phyloP scores from a whole-genome alignment of 2,113 vertebrate genomes.

The Hydrochoerus hydrochaeris region DNA sequence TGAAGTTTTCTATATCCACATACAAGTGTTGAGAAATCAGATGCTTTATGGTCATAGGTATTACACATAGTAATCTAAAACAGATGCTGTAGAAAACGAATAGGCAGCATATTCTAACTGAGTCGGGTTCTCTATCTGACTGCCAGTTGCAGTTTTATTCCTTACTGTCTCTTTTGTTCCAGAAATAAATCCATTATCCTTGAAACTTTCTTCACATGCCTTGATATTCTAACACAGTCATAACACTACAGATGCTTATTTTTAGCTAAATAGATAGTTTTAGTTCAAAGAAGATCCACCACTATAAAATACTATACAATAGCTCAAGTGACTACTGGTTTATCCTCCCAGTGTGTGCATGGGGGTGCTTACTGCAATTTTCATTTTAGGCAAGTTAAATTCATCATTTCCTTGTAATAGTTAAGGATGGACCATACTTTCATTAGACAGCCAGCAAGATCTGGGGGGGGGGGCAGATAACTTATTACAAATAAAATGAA shows the following conservation, averaged over 20 bases:
- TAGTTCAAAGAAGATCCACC: conserved; percentile 17
- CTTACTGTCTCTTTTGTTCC: conserved; percentile 57
- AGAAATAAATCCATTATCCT: conserved; percentile 70
- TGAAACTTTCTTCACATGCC: conserved; percentile 39
- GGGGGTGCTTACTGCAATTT: neutral
- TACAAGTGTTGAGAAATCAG: neutral
- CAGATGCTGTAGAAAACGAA: conserved; percentile 44
- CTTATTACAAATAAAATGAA: neutral
- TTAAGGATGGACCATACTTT: conserved; percentile 10
- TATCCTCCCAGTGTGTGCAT: neutral
- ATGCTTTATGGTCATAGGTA: conserved; percentile 10
- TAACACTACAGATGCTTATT: conserved; percentile 56
- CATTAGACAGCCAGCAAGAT: neutral
- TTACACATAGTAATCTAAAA: conserved; percentile 22
- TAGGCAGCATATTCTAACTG: neutral
- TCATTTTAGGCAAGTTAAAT: conserved; percentile 50
- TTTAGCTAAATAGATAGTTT: conserved; percentile 41
- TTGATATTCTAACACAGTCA: conserved; percentile 50
- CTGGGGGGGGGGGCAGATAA: neutral
- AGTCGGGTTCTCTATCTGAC: neutral
- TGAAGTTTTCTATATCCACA: neutral
- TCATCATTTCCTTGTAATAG: conserved; percentile 34
- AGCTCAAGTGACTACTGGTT: conserved; percentile 1
- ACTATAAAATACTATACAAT: conserved; percentile 1
- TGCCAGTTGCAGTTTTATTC: conserved; percentile 44